These are phyloP conservation scores for Spisula solida DNA, from an alignment of 2,888 invertebrate species.

Conservation along the genomic window DNA sequence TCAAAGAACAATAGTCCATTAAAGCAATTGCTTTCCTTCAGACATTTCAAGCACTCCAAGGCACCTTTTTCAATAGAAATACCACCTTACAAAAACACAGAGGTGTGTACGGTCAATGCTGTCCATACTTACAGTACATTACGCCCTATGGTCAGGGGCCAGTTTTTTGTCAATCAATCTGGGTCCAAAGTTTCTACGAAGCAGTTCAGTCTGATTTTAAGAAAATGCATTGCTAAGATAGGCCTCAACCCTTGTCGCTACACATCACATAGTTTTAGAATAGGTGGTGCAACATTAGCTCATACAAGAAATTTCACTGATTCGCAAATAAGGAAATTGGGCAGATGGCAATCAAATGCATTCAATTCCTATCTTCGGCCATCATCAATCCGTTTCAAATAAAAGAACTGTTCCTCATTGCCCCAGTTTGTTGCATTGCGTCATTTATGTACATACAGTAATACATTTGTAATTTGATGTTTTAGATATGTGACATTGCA, in stretches of 20 bases:
- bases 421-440: too few relatives aligned
- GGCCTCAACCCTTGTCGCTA: not conserved
- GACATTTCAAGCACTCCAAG: not conserved
- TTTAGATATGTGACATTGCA: too few relatives aligned
- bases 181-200: too few relatives aligned
- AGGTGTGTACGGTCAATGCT: too few relatives aligned
- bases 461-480: too few relatives aligned
- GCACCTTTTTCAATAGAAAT: not conserved
- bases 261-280: not conserved
- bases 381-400: not conserved
- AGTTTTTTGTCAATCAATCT: too few relatives aligned
- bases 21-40: not conserved
- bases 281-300: not conserved
- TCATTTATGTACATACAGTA: too few relatives aligned
- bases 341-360: not conserved
- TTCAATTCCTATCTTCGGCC: not conserved
- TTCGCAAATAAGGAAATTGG: not conserved
- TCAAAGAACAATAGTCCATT: not conserved
- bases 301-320: not conserved
- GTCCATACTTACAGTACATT: too few relatives aligned
- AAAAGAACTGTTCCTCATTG: too few relatives aligned
- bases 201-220: too few relatives aligned
- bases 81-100: not conserved
- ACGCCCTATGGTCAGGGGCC: too few relatives aligned
- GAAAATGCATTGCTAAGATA: too few relatives aligned